Evolutionary conservation across 2,888 invertebrate genomes (phyloP).

Genomic region (Amaurobius ferox): DNA sequence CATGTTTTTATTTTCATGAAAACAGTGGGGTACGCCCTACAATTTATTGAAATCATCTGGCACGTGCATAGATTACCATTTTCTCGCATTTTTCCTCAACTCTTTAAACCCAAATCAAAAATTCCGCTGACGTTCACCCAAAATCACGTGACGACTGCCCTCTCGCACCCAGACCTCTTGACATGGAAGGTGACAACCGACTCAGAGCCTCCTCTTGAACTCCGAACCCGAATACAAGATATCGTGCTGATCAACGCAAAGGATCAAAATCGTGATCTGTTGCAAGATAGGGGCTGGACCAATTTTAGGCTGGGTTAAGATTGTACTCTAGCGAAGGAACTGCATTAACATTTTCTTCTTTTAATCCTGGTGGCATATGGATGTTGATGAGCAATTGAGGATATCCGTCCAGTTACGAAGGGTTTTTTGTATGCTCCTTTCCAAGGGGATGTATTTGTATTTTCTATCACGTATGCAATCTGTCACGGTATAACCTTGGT

Average conservation of each 20-base stretch:
- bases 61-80: conserved; percentile 49
- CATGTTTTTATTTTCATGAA: no score
- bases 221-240: conserved; percentile 29
- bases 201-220: conserved; percentile 30
- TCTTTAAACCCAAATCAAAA: conserved; percentile 39
- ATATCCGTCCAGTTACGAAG: conserved; percentile 25
- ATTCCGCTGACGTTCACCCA: conserved; percentile 52
- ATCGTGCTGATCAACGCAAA: conserved; percentile 33
- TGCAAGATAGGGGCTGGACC: conserved; percentile 45
- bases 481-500: conserved; percentile 62
- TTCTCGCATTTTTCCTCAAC: conserved; percentile 57
- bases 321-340: conserved; percentile 18
- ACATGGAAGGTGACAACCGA: conserved; percentile 66
- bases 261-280: conserved; percentile 64
- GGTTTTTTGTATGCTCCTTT: neutral
- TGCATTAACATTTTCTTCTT: conserved; percentile 50
- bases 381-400: conserved; percentile 59
- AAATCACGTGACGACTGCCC: conserved; percentile 40
- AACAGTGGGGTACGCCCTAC: no score
- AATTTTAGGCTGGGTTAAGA: conserved; percentile 64
- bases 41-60: conserved; percentile 47
- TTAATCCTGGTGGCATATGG: conserved; percentile 55
- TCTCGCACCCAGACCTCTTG: conserved; percentile 41
- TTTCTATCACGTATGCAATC: conserved; percentile 56
- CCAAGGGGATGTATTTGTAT: conserved; percentile 27